A percentile compares a stretch with the other conserved stretches of the same genome.
Conservation (phyloP, 2,113 vertebrate genomes). For the Triplophysa siluroides region DNA sequence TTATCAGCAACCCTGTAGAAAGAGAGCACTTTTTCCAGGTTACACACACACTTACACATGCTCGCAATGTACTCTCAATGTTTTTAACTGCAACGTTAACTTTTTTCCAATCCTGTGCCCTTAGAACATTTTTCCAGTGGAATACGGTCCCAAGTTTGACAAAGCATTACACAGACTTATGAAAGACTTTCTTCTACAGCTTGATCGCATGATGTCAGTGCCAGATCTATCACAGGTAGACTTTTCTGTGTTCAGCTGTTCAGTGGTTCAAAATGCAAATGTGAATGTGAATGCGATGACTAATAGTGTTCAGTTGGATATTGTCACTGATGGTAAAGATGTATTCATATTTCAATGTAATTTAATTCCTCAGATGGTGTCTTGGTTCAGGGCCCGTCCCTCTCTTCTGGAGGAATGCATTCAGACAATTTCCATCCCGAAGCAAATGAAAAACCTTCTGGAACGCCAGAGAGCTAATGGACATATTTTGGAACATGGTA, state of each 20-base stretch:
- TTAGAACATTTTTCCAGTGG: conserved; percentile 75
- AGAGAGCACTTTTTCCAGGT: conserved; percentile 76
- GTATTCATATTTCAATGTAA: conserved; percentile 13
- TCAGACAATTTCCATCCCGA: conserved; percentile 8
- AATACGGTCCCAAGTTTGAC: conserved; percentile 79
- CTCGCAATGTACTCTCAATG: neutral
- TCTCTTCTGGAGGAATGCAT: conserved; percentile 59
- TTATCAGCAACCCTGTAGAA: conserved; percentile 71
- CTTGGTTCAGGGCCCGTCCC: conserved; percentile 62
- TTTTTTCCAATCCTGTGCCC: neutral
- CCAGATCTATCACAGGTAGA: conserved; percentile 73
- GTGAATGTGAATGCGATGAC: too few relatives aligned
- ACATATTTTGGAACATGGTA: conserved; percentile 34
- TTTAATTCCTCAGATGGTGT: conserved; percentile 59
- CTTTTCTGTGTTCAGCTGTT: neutral
- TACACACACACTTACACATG: neutral
- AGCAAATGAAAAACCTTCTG: conserved; percentile 37
- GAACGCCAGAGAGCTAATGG: conserved; percentile 38
- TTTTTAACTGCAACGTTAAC: neutral
- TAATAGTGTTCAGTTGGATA: neutral
- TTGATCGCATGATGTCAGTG: conserved; percentile 71
- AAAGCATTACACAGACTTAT: conserved; percentile 73
- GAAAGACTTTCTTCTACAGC: conserved; percentile 75
- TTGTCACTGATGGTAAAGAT: neutral
- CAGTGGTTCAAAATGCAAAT: neutral